These are phyloP conservation scores for Pluvialis apricaria DNA, from an alignment of 2,113 vertebrate genomes.

Conservation along the genomic window DNA sequence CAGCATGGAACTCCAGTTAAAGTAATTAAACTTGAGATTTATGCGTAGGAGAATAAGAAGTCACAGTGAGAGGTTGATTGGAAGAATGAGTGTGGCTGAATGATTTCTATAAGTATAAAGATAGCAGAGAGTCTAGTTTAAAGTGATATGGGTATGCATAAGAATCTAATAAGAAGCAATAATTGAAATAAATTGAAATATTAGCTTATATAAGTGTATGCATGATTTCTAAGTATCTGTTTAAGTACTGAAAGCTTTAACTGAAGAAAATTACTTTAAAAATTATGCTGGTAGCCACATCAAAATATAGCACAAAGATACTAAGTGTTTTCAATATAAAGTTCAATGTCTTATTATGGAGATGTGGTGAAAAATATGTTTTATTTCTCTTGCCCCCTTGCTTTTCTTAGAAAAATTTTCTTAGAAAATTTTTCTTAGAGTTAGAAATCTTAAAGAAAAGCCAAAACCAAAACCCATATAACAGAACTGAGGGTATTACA, in stretches of 20 bases:
- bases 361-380: neutral
- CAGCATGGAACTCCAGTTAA: neutral
- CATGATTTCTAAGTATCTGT: neutral
- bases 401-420: neutral
- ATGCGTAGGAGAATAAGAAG: neutral
- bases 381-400: neutral
- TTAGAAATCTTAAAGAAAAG: neutral
- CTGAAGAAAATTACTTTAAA: neutral
- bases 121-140: neutral
- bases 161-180: neutral
- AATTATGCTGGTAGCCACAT: neutral
- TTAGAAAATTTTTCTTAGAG: neutral
- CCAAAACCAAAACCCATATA: neutral
- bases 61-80: neutral
- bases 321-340: neutral
- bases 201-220: fast-evolving
- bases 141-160: neutral
- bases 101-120: neutral
- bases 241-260: neutral
- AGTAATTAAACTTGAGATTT: neutral
- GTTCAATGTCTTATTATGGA: neutral
- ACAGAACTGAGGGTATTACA: neutral
- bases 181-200: neutral
- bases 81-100: neutral
- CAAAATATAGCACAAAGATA: neutral